Conservation (phyloP, 2,797 vertebrate genomes). For the Loris lydekkerianus region DNA sequence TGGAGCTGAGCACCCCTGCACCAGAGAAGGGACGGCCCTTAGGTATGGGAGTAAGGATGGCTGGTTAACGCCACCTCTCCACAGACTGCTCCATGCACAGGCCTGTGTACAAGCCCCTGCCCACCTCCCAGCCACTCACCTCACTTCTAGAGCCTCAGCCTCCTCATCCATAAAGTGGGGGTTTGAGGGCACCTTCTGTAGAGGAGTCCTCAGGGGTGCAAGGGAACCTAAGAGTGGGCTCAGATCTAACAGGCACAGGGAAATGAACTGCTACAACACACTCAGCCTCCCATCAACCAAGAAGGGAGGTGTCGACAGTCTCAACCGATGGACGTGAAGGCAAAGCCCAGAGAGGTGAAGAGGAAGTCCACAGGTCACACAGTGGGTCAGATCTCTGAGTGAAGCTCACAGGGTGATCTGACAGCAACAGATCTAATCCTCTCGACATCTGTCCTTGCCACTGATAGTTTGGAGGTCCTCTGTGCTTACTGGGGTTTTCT, state of each 20-base stretch:
- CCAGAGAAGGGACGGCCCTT: neutral
- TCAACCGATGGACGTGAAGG: neutral
- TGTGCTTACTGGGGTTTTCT: neutral
- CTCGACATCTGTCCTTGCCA: no score
- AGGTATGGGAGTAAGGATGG: neutral
- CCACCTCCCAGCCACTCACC: neutral
- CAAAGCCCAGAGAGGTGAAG: neutral
- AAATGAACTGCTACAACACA: neutral
- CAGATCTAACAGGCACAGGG: neutral
- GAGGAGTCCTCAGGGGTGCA: neutral
- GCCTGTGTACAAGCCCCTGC: neutral
- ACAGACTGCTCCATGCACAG: neutral
- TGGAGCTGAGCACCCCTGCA: neutral
- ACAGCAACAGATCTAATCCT: fast-evolving
- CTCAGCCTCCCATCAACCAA: neutral
- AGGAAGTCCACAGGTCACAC: neutral
- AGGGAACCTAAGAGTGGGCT: neutral
- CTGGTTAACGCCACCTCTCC: neutral
- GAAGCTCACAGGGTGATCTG: neutral
- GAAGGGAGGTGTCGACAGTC: neutral
- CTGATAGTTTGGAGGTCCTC: neutral
- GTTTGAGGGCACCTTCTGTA: neutral
- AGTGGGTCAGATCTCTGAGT: neutral
- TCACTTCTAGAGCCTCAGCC: neutral
- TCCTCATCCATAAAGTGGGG: neutral